Conservation (phyloP, 2,797 vertebrate species). For the Pipistrellus pygmaeus region DNA sequence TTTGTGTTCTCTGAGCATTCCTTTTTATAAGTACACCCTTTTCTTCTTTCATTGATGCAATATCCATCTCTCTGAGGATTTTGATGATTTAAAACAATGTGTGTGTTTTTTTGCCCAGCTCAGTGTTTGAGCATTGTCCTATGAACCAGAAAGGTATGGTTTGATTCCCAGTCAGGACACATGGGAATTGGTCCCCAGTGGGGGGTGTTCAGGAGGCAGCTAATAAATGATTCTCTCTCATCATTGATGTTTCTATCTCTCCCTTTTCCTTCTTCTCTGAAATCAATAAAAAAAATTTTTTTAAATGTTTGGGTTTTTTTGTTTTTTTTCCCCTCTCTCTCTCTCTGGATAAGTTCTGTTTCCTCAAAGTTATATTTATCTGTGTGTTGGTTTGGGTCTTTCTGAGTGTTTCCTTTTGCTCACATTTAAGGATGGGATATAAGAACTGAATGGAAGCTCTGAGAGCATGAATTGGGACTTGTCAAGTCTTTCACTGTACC, state of each 20-base stretch:
- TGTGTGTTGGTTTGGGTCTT: slow-evolving; percentile 50
- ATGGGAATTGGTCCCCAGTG: too few relatives aligned
- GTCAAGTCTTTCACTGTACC: neutral
- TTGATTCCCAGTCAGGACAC: too few relatives aligned
- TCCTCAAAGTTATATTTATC: neutral
- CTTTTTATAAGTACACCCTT: neutral
- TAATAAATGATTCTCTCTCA: too few relatives aligned
- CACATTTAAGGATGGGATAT: slow-evolving; percentile 15
- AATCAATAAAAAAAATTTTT: too few relatives aligned
- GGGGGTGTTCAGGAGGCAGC: too few relatives aligned
- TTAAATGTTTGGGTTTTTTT: too few relatives aligned
- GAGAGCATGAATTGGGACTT: neutral
- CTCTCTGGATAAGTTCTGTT: neutral
- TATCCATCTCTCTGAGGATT: neutral
- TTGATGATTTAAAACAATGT: neutral
- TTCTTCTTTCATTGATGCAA: slow-evolving; percentile 3
- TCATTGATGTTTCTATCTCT: too few relatives aligned
- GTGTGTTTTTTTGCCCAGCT: too few relatives aligned
- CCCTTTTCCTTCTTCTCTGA: too few relatives aligned
- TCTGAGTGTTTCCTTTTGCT: neutral
- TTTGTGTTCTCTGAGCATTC: neutral
- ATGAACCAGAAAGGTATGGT: too few relatives aligned
- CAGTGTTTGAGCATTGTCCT: too few relatives aligned
- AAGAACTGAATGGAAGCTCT: slow-evolving; percentile 6
- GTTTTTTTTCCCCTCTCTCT: too few relatives aligned